phyloP scores from a whole-genome alignment of 2,888 invertebrate genomes.

The Microctonus brassicae region DNA sequence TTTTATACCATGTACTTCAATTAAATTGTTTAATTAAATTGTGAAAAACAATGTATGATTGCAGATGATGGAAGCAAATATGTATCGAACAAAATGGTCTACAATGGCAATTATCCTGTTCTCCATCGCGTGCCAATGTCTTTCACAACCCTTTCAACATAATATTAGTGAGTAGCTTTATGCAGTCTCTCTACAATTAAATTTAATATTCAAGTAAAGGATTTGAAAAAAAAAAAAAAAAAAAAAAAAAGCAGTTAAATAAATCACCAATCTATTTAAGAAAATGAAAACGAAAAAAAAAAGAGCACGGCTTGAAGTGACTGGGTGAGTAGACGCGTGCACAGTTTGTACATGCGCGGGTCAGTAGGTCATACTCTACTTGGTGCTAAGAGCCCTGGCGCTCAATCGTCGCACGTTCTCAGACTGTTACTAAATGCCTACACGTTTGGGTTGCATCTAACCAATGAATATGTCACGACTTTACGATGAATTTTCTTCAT shows the following conservation, averaged over 20 bases:
- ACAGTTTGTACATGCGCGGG: slow-evolving; percentile 45
- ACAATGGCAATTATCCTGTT: slow-evolving; percentile 39
- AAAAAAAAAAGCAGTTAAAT: slow-evolving; percentile 15
- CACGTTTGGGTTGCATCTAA: slow-evolving; percentile 23
- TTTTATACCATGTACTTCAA: too few species aligned
- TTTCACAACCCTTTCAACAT: slow-evolving; percentile 49
- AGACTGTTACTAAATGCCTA: slow-evolving; percentile 33
- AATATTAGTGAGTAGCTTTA: slow-evolving; percentile 49
- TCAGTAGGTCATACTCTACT: slow-evolving; percentile 56
- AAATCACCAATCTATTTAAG: not conserved
- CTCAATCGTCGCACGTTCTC: slow-evolving; percentile 30
- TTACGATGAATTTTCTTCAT: slow-evolving; percentile 19
- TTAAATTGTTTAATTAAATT: too few species aligned
- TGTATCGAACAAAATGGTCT: slow-evolving; percentile 43
- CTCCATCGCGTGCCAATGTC: slow-evolving; percentile 45
- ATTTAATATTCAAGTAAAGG: too few species aligned
- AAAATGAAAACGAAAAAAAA: slow-evolving; percentile 28
- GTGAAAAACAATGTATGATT: slow-evolving; percentile 11
- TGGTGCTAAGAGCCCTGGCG: slow-evolving; percentile 48
- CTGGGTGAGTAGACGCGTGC: slow-evolving; percentile 30
- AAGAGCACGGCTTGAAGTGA: slow-evolving; percentile 16
- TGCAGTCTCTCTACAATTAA: not conserved
- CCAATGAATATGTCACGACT: slow-evolving; percentile 28
- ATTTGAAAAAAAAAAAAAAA: not conserved
- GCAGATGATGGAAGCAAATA: slow-evolving; percentile 46